phyloP scores from a whole-genome alignment of 2,113 vertebrate genomes.

The Brachirus orientalis region DNA sequence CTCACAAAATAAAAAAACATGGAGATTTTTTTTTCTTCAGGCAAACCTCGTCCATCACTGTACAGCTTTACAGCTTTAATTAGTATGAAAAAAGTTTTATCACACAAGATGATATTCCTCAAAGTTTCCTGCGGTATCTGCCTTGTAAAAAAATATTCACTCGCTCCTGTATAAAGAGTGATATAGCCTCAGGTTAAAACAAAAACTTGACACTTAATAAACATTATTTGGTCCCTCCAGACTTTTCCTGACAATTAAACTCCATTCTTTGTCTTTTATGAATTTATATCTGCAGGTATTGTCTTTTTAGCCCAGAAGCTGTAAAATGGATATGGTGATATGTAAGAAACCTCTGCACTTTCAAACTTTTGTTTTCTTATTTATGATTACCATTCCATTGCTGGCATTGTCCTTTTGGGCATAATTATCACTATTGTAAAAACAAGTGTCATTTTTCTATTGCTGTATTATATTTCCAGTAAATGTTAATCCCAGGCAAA shows the following conservation, averaged over 20 bases:
- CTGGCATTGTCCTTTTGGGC: not conserved
- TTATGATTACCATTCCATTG: conserved; percentile 9
- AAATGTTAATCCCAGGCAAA: not conserved
- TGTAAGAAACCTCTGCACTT: conserved; percentile 1
- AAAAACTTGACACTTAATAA: conserved; percentile 6
- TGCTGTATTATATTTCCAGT: not conserved
- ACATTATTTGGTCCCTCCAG: not conserved
- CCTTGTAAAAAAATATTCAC: conserved; percentile 18
- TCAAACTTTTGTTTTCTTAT: conserved; percentile 6
- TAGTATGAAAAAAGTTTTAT: conserved; percentile 14
- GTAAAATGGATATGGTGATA: conserved; percentile 7
- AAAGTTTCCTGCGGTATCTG: conserved; percentile 3
- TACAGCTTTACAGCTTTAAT: conserved; percentile 28
- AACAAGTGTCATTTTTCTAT: conserved; percentile 3
- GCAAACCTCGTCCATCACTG: conserved; percentile 1
- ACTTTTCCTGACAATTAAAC: conserved; percentile 7
- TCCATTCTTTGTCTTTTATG: not conserved
- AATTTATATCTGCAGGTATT: not conserved
- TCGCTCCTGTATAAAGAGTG: conserved; percentile 12
- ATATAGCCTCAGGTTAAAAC: conserved; percentile 5
- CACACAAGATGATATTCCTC: not conserved
- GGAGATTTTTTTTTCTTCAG: not conserved
- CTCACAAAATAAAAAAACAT: not conserved
- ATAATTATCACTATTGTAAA: conserved; percentile 5
- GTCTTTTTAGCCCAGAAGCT: not conserved